These are phyloP conservation scores for Dolichotis patagonum DNA, from an alignment of 2,113 vertebrate species.

Conservation along the genomic window DNA sequence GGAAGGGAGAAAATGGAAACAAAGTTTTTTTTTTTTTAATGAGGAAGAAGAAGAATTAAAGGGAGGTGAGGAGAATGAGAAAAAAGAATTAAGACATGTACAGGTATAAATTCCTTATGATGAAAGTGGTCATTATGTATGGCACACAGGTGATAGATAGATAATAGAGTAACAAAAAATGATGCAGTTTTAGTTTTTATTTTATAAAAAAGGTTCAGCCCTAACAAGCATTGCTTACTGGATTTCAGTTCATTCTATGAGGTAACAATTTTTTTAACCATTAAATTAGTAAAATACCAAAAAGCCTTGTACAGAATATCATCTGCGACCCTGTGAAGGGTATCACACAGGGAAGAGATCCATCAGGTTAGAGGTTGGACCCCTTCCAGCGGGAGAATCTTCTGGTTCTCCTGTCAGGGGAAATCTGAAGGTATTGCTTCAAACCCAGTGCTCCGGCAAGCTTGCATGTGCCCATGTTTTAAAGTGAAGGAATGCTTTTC, in stretches of 20 bases:
- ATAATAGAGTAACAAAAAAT: neutral
- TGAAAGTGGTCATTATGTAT: neutral
- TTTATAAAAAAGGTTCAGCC: conserved; percentile 4
- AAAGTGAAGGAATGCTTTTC: neutral
- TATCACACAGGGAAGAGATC: neutral
- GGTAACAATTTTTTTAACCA: neutral
- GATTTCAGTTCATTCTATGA: neutral
- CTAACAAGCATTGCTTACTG: neutral
- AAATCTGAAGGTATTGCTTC: neutral
- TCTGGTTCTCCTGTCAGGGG: neutral
- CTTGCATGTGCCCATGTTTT: neutral
- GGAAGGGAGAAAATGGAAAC: neutral
- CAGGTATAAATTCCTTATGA: neutral
- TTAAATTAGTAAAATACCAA: neutral
- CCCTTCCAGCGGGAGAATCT: neutral
- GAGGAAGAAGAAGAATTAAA: neutral
- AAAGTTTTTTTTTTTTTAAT: neutral
- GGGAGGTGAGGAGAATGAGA: neutral
- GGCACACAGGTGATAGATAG: neutral
- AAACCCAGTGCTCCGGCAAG: neutral
- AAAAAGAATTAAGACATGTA: neutral
- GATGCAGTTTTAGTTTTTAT: neutral
- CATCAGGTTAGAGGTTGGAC: neutral
- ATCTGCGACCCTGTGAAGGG: neutral
- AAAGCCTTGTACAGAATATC: neutral